Evolutionary conservation across 2,113 vertebrate species (phyloP).

Genomic region (Caretta caretta): DNA sequence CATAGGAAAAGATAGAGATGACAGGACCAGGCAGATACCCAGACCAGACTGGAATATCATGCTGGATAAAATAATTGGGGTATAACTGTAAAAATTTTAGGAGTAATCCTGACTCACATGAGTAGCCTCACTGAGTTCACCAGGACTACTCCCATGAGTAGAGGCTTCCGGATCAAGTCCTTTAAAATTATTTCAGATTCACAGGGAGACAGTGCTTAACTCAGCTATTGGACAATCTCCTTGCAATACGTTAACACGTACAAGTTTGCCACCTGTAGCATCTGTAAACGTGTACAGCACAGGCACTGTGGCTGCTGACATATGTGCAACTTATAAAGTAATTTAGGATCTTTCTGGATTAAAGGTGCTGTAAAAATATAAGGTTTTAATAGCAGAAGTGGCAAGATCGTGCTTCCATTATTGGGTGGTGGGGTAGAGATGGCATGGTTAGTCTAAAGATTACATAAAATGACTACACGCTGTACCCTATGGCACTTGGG

Average conservation of each 20-base stretch:
- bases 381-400: not conserved
- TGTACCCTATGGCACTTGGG: not conserved
- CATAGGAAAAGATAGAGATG: rapidly evolving
- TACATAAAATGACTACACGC: not conserved
- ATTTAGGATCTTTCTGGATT: constrained; percentile 20
- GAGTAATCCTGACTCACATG: not conserved
- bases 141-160: not conserved
- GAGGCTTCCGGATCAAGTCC: not conserved
- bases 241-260: not conserved
- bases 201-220: not conserved
- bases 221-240: not conserved
- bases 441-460: not conserved
- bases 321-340: not conserved
- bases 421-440: constrained; percentile 4
- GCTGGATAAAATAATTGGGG: not conserved
- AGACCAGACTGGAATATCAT: not conserved
- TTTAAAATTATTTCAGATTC: constrained; percentile 7
- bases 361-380: not conserved
- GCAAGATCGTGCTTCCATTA: not conserved
- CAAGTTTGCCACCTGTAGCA: not conserved
- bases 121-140: not conserved
- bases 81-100: not conserved
- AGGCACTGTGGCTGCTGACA: not conserved
- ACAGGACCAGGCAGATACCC: not conserved
- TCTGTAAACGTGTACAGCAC: not conserved